Evolutionary conservation across 2,888 invertebrate genomes (phyloP).

Genomic region (Sinohyriopsis cumingii): DNA sequence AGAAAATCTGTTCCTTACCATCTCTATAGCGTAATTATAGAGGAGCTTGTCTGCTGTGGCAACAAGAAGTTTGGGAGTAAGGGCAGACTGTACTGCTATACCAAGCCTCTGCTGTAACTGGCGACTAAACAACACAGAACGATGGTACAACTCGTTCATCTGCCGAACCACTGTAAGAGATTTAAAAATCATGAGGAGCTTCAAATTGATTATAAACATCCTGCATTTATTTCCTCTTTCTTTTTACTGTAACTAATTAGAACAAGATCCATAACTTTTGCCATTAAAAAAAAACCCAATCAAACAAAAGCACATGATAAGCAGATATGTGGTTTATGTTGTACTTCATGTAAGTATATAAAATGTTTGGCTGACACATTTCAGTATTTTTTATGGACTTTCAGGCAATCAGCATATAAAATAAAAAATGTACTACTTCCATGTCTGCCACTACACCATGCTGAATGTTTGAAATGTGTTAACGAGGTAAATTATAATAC

Average conservation of each 20-base stretch:
- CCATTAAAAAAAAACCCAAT: too few relatives aligned
- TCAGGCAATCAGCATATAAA: too few relatives aligned
- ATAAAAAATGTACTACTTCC: too few relatives aligned
- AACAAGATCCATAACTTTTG: too few relatives aligned
- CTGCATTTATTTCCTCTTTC: not conserved
- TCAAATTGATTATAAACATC: not conserved
- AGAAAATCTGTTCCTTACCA: conserved; percentile 78
- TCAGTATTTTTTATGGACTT: too few relatives aligned
- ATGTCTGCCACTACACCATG: too few relatives aligned
- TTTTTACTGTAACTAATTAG: not conserved
- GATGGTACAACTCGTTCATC: conserved; percentile 93
- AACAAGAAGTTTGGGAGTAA: conserved; percentile 71
- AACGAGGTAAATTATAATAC: too few relatives aligned
- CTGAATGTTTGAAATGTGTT: too few relatives aligned
- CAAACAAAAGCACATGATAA: too few relatives aligned
- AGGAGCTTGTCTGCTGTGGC: conserved; percentile 94
- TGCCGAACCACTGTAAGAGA: conserved; percentile 84
- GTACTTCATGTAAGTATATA: too few relatives aligned
- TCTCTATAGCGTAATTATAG: conserved; percentile 97
- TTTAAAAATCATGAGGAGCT: conserved; percentile 1
- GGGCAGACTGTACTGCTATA: conserved; percentile 77
- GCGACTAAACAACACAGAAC: conserved; percentile 87
- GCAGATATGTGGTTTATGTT: too few relatives aligned
- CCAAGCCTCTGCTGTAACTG: conserved; percentile 85
- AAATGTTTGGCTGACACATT: too few relatives aligned